Conservation (phyloP, 2,797 vertebrate species). For the Heterohyrax brucei region DNA sequence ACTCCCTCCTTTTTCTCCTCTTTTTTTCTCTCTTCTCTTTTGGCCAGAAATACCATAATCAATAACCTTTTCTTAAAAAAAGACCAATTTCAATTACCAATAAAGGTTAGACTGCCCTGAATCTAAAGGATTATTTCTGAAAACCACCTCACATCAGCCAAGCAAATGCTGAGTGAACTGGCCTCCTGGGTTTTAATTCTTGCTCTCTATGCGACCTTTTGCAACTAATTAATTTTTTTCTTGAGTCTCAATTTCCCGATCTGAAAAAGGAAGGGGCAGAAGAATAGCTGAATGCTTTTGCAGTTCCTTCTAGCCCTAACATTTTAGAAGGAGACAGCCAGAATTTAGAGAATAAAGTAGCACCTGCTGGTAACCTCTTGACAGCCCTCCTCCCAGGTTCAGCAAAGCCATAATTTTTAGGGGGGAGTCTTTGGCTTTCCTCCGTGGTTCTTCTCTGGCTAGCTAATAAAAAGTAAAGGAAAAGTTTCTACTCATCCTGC, state of each 20-base stretch:
- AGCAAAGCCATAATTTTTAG: neutral
- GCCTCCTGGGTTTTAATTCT: conserved; percentile 20
- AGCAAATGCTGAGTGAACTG: conserved; percentile 20
- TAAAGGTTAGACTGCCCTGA: conserved; percentile 24
- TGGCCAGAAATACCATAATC: conserved; percentile 29
- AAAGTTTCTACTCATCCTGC: neutral
- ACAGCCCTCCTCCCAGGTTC: neutral
- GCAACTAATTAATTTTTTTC: conserved; percentile 36
- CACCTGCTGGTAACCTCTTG: neutral
- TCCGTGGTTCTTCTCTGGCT: neutral
- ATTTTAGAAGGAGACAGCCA: conserved; percentile 10
- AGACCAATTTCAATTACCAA: conserved; percentile 5
- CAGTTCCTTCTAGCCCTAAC: neutral
- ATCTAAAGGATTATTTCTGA: conserved; percentile 37
- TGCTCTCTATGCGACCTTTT: conserved; percentile 10
- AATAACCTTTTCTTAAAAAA: conserved; percentile 18
- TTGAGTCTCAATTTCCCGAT: neutral
- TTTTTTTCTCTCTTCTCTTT: neutral
- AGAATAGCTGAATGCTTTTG: neutral
- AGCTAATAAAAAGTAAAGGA: neutral
- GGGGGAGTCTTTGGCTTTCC: neutral
- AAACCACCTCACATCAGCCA: neutral
- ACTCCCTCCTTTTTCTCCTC: neutral
- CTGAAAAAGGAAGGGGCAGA: neutral
- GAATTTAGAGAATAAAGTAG: neutral